A percentile compares a stretch with the other conserved stretches of the same genome.
These are phyloP conservation scores for Pseudomyrmex pallidus DNA, from an alignment of 1,140 invertebrate genomes.

Conservation along the genomic window DNA sequence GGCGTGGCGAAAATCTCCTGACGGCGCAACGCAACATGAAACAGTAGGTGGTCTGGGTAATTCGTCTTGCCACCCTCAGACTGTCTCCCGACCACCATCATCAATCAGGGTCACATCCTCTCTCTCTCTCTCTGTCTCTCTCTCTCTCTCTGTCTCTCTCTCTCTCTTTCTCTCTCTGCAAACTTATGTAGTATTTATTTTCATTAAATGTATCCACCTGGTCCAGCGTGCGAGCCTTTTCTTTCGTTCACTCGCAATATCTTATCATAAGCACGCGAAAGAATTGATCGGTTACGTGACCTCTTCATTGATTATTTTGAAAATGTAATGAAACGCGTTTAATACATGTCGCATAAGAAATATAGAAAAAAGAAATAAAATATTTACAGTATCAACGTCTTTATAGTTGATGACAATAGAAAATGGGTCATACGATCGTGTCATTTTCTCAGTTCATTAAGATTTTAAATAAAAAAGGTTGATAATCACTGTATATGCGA, in stretches of 20 bases:
- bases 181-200: constrained; percentile 85
- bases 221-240: not conserved
- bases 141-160: constrained; percentile 13
- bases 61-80: constrained; percentile 84
- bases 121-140: too few species aligned
- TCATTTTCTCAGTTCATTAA: not conserved
- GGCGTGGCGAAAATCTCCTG: constrained; percentile 69
- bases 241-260: not conserved
- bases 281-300: not conserved
- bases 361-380: too few species aligned
- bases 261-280: not conserved
- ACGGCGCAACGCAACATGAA: constrained; percentile 77
- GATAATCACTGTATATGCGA: too few species aligned
- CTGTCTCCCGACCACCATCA: constrained; percentile 81
- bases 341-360: too few species aligned
- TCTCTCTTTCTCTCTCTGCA: constrained; percentile 11
- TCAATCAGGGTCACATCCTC: constrained; percentile 82
- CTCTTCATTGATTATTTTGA: not conserved
- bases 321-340: too few species aligned
- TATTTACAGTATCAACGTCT: too few species aligned
- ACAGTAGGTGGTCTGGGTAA: constrained; percentile 83
- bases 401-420: too few species aligned
- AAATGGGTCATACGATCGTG: not conserved
- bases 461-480: constrained; percentile 9
- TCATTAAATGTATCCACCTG: constrained; percentile 80